A percentile compares a stretch with the other conserved stretches of the same genome.
These are phyloP conservation scores for Drosophila novamexicana DNA, from an alignment of 1,140 invertebrate genomes.

Conservation along the genomic window DNA sequence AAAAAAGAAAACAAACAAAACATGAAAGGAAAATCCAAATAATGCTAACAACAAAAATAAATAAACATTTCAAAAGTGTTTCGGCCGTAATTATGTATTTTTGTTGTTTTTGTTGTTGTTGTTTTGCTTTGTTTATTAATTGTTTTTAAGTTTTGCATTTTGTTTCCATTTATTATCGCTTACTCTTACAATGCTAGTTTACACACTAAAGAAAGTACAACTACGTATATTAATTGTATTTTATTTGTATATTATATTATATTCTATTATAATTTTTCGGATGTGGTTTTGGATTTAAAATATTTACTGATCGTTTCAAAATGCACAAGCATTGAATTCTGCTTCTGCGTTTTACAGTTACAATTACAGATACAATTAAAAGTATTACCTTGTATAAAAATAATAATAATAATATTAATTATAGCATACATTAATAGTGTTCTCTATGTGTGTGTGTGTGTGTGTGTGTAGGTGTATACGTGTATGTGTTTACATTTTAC, in stretches of 20 bases:
- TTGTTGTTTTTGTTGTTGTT: constrained; percentile 20
- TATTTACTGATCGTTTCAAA: constrained; percentile 53
- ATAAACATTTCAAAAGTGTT: constrained; percentile 16
- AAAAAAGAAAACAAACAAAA: constrained; percentile 34
- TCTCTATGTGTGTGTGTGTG: constrained; percentile 36
- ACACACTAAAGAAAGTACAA: constrained; percentile 70
- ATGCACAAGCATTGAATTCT: constrained; percentile 44
- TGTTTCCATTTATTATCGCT: constrained; percentile 76
- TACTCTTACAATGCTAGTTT: constrained; percentile 63
- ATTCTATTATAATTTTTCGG: constrained; percentile 42
- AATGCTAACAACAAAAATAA: constrained; percentile 21
- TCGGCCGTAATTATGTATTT: constrained; percentile 32
- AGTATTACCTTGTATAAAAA: constrained; percentile 81
- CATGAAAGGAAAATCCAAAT: constrained; percentile 3
- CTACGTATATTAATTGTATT: constrained; percentile 53
- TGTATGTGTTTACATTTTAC: constrained; percentile 31
- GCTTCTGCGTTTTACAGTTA: constrained; percentile 13
- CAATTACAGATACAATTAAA: constrained; percentile 73
- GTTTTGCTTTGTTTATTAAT: constrained; percentile 56
- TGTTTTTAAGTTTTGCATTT: constrained; percentile 74
- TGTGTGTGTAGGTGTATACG: constrained; percentile 13
- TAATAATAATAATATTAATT: constrained; percentile 76
- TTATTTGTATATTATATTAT: constrained; percentile 29
- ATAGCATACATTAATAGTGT: constrained; percentile 77
- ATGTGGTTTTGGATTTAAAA: constrained; percentile 76